Percentiles rank a stretch among this genome's conserved stretches.
These are phyloP conservation scores for Dendropsophus ebraccatus DNA, from an alignment of 2,113 vertebrate species.

Conservation along the genomic window DNA sequence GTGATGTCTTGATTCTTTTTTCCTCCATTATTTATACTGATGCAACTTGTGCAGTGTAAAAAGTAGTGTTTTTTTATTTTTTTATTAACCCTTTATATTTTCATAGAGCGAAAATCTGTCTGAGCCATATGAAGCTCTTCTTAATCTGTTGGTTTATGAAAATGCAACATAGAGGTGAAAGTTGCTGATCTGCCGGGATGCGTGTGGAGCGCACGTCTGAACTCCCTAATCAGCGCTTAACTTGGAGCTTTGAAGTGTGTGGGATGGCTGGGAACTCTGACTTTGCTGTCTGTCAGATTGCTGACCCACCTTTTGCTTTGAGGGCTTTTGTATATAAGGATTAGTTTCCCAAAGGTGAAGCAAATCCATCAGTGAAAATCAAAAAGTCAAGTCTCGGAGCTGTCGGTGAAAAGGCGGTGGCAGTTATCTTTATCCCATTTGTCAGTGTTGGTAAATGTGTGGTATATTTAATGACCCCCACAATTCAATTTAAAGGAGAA, in stretches of 20 bases:
- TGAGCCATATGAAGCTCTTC: conserved; percentile 36
- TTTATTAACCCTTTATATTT: neutral
- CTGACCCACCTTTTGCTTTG: conserved; percentile 42
- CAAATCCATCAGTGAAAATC: neutral
- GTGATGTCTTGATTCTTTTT: too few species aligned
- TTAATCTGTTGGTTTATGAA: conserved; percentile 50
- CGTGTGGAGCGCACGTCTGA: conserved; percentile 33
- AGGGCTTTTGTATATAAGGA: conserved; percentile 24
- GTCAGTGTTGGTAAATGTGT: neutral
- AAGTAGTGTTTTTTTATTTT: too few species aligned
- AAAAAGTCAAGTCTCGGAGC: conserved; percentile 1
- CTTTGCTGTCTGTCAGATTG: conserved; percentile 32
- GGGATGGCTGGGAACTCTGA: conserved; percentile 42
- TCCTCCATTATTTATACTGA: too few species aligned
- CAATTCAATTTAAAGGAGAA: too few species aligned
- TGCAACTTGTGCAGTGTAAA: too few species aligned
- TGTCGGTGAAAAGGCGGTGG: neutral
- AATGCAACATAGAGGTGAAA: conserved; percentile 15
- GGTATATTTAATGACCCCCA: too few species aligned
- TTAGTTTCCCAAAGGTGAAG: conserved; percentile 52
- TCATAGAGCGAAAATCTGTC: neutral
- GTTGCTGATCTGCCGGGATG: neutral
- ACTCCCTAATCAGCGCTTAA: neutral
- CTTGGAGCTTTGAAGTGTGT: conserved; percentile 43
- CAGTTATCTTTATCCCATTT: neutral